A percentile compares a stretch with the other conserved stretches of the same genome.
phyloP scores from a whole-genome alignment of 2,888 invertebrate species.

The Cheiracanthium punctorium region DNA sequence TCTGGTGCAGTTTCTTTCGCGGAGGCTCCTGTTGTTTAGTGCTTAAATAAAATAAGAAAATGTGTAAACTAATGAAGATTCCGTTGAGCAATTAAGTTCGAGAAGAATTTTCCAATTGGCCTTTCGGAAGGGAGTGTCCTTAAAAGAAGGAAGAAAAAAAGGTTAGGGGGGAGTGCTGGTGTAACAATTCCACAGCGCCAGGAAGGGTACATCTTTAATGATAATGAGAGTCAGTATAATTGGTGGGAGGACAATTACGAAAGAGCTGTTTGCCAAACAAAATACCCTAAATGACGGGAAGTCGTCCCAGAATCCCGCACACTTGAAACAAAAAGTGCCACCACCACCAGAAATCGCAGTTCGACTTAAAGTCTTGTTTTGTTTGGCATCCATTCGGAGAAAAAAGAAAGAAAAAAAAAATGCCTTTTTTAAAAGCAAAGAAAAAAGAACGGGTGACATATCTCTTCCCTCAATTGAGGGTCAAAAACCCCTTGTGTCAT shows the following conservation, averaged over 20 bases:
- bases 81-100: neutral
- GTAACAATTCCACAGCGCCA: neutral
- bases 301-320: neutral
- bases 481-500: slow-evolving; percentile 28
- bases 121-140: neutral
- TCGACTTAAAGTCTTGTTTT: slow-evolving; percentile 8
- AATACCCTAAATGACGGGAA: slow-evolving; percentile 56
- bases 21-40: too few relatives aligned
- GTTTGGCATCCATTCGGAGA: slow-evolving; percentile 17
- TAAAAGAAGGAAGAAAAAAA: too few relatives aligned
- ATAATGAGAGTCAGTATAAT: slow-evolving; percentile 54
- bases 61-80: too few relatives aligned
- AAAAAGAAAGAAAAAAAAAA: too few relatives aligned
- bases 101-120: neutral
- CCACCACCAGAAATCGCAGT: slow-evolving; percentile 16
- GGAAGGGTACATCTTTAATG: slow-evolving; percentile 28
- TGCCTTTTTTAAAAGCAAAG: neutral
- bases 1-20: too few relatives aligned
- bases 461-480: slow-evolving; percentile 8
- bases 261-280: slow-evolving; percentile 37
- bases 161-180: neutral
- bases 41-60: too few relatives aligned
- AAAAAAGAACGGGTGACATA: neutral
- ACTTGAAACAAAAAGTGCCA: neutral
- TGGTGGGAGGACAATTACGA: slow-evolving; percentile 49